Conservation (phyloP, 2,113 vertebrate species). For the Microcebus murinus region DNA sequence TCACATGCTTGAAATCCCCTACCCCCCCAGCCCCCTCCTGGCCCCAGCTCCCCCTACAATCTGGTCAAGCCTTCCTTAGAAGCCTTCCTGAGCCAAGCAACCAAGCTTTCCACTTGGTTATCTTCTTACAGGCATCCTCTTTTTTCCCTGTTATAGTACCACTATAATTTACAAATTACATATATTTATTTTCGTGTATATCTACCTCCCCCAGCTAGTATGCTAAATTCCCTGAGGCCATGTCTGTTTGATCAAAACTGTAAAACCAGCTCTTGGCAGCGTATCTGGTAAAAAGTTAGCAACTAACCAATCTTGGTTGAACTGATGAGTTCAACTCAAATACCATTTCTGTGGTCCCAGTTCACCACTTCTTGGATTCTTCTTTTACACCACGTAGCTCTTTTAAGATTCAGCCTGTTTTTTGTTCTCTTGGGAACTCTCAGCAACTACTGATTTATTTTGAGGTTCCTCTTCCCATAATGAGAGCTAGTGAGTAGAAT, state of each 20-base stretch:
- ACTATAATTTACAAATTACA: background rate
- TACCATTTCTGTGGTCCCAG: background rate
- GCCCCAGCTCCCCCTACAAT: too few species aligned
- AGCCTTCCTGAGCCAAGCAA: background rate
- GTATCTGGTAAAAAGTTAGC: background rate
- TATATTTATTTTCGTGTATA: background rate
- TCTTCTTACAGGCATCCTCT: background rate
- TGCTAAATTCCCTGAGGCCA: background rate
- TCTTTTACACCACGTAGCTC: background rate
- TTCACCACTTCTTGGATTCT: slow-evolving; percentile 25
- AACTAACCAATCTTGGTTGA: slow-evolving; percentile 16
- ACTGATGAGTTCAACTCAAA: slow-evolving; percentile 22
- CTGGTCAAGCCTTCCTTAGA: background rate
- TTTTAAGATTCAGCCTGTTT: background rate
- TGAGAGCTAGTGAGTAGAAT: background rate
- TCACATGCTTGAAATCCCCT: background rate
- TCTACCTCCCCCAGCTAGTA: background rate
- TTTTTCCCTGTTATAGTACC: background rate
- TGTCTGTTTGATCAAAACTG: background rate
- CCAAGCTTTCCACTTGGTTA: background rate
- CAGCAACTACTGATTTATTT: background rate
- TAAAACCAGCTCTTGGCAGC: slow-evolving; percentile 15
- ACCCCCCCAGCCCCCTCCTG: rapidly evolving
- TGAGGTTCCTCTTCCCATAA: background rate
- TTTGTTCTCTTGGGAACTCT: background rate